A percentile compares a stretch with the other conserved stretches of the same genome.
These are phyloP conservation scores for Atractosteus spatula DNA, from an alignment of 2,113 vertebrate species.

Conservation along the genomic window DNA sequence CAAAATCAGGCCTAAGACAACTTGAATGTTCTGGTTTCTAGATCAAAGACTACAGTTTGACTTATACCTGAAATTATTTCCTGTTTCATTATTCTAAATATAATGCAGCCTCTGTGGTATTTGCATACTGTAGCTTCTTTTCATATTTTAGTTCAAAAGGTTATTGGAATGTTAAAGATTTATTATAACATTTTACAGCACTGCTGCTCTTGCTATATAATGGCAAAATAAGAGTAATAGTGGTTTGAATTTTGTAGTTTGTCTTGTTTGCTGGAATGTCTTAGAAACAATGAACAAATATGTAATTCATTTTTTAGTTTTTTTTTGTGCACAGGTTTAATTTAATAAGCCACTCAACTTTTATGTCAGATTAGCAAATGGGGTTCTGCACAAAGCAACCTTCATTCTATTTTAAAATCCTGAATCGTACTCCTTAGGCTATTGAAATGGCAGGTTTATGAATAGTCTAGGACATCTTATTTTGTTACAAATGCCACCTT, in stretches of 20 bases:
- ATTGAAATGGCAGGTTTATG: not conserved
- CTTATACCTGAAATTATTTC: too few species aligned
- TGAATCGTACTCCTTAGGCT: not conserved
- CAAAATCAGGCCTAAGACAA: too few species aligned
- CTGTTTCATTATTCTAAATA: too few species aligned
- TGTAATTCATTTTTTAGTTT: not conserved
- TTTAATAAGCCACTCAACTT: not conserved
- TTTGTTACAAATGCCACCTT: not conserved
- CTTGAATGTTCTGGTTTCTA: too few species aligned
- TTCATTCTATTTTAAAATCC: conserved; percentile 7
- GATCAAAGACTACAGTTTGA: too few species aligned
- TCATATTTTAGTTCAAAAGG: too few species aligned
- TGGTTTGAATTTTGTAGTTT: not conserved
- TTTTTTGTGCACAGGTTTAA: not conserved
- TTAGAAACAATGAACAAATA: not conserved
- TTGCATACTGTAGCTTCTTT: too few species aligned
- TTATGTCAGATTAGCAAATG: not conserved
- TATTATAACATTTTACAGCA: too few species aligned
- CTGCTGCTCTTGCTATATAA: too few species aligned
- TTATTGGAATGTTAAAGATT: too few species aligned
- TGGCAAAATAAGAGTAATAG: too few species aligned
- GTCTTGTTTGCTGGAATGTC: not conserved
- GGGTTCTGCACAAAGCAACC: not conserved
- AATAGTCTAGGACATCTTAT: not conserved
- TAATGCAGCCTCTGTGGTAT: too few species aligned